phyloP scores from a whole-genome alignment of 2,888 invertebrate species.

The Poecilobothrus nobilitatus region DNA sequence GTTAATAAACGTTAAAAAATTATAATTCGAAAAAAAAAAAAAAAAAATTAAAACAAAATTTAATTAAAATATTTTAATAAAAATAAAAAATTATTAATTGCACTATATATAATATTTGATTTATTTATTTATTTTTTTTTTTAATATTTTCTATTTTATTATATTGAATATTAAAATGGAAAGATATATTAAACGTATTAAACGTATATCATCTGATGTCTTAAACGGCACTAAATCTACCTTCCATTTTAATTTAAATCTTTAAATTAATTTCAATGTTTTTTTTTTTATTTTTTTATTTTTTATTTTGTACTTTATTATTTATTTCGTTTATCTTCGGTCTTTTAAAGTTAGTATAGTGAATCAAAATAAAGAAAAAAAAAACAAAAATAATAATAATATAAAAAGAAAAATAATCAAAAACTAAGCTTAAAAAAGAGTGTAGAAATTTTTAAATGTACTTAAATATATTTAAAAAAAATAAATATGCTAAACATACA shows the following conservation, averaged over 20 bases:
- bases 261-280: slow-evolving; percentile 6
- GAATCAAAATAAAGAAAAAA: background rate
- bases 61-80: too few relatives aligned
- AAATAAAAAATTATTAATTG: too few relatives aligned
- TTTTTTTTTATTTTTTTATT: background rate
- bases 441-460: background rate
- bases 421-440: background rate
- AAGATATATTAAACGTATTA: background rate
- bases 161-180: background rate
- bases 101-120: too few relatives aligned
- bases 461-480: too few relatives aligned
- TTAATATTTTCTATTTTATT: too few relatives aligned
- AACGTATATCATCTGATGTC: slow-evolving; percentile 6
- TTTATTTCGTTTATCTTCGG: slow-evolving; percentile 4
- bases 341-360: background rate
- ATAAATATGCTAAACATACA: background rate
- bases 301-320: background rate
- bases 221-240: slow-evolving; percentile 6
- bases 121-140: too few relatives aligned
- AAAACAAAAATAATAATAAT: background rate
- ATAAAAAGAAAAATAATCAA: too few relatives aligned
- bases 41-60: too few relatives aligned
- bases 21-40: too few relatives aligned
- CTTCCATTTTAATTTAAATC: background rate
- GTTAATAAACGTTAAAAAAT: too few relatives aligned